Evolutionary conservation across 1,140 invertebrate species (phyloP).

Genomic region (Cryptotermes secundus): DNA sequence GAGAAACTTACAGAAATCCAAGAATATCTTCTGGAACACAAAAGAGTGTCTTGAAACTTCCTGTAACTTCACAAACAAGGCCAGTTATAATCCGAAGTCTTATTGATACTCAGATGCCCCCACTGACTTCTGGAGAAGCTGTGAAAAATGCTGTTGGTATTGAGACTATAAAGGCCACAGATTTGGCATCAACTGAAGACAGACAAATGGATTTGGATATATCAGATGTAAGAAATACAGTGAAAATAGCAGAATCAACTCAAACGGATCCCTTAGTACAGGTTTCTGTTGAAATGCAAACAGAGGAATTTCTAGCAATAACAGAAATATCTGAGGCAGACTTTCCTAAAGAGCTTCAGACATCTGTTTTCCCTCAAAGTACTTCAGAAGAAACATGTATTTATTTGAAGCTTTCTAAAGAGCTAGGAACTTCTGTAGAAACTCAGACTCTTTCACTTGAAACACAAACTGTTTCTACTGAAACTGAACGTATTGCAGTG

Average conservation of each 20-base stretch:
- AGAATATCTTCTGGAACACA: constrained; percentile 1
- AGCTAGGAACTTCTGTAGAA: neutral
- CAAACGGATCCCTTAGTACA: neutral
- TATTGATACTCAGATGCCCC: neutral
- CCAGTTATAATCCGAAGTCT: neutral
- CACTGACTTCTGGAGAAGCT: neutral
- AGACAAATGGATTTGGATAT: neutral
- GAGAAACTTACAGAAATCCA: neutral
- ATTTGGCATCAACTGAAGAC: neutral
- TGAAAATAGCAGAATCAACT: neutral
- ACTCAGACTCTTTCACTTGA: neutral
- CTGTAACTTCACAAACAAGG: neutral
- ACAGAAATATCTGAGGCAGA: neutral
- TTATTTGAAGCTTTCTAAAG: neutral
- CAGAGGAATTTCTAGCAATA: neutral
- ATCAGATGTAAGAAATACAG: neutral
- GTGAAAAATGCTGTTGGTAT: neutral
- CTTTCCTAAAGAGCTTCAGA: neutral
- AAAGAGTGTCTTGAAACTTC: neutral
- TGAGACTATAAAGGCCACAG: neutral
- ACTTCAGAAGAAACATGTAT: neutral
- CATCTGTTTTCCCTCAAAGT: neutral
- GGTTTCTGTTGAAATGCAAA: neutral
- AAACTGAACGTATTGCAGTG: neutral
- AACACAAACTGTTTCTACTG: neutral